Evolutionary conservation across 1,140 invertebrate genomes (phyloP).

Genomic region (Drosophila varians): DNA sequence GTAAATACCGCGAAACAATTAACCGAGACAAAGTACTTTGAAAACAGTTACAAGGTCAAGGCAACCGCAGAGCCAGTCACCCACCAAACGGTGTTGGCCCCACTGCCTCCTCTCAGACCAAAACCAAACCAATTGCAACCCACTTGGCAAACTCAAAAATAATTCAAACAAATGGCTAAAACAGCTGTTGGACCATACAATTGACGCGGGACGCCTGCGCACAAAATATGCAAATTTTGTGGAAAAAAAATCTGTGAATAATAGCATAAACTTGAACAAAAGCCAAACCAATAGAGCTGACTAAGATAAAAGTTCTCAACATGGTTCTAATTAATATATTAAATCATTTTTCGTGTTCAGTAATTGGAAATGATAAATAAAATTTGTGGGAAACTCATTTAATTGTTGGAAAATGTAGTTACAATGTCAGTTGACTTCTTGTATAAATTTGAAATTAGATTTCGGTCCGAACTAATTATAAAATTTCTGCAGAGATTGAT

Average conservation of each 20-base stretch:
- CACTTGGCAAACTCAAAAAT: conserved; percentile 30
- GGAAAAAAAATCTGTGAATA: conserved; percentile 33
- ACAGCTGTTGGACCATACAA: conserved; percentile 53
- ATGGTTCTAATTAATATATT: neutral
- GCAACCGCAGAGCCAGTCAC: conserved; percentile 30
- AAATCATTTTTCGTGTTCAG: neutral
- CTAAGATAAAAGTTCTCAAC: conserved; percentile 6
- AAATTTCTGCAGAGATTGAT: conserved; percentile 16
- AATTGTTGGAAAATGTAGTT: neutral
- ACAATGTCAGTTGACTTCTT: neutral
- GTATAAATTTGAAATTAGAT: neutral
- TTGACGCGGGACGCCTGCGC: conserved; percentile 38
- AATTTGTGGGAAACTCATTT: neutral
- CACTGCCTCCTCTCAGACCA: neutral
- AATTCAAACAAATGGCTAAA: conserved; percentile 39
- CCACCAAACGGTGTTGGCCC: conserved; percentile 6
- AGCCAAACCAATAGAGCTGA: conserved; percentile 33
- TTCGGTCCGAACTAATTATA: conserved; percentile 30
- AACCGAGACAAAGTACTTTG: conserved; percentile 53
- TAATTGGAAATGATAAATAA: too few relatives aligned
- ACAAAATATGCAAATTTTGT: conserved; percentile 40
- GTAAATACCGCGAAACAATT: conserved; percentile 44
- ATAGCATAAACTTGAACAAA: conserved; percentile 26
- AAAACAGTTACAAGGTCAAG: conserved; percentile 78
- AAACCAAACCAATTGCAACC: conserved; percentile 5